Conservation (phyloP, 2,888 invertebrate genomes). For the Mesorhabditis spiculigera region DNA sequence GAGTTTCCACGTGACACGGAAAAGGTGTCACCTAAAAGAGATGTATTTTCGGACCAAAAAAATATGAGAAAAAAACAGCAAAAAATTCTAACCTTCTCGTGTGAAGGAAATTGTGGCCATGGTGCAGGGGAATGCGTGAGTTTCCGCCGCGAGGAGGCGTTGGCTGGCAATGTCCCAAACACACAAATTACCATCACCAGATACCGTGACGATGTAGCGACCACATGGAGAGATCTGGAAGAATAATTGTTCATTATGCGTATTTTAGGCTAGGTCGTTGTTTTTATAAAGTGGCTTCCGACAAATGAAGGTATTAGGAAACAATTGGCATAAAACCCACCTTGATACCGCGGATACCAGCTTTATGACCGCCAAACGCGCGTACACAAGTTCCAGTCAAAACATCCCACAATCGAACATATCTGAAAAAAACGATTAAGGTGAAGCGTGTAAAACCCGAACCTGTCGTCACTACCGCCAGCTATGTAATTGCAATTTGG, state of each 20-base stretch:
- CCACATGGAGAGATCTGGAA: constrained; percentile 50
- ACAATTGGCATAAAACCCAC: constrained; percentile 9
- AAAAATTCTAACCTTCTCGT: background rate
- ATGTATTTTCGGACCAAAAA: constrained; percentile 12
- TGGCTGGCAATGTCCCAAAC: constrained; percentile 55
- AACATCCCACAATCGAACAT: constrained; percentile 91
- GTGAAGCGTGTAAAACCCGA: background rate
- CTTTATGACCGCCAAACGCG: constrained; percentile 94
- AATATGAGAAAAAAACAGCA: background rate
- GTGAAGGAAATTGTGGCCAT: constrained; percentile 20
- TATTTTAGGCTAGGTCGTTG: background rate
- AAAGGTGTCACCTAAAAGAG: constrained; percentile 48
- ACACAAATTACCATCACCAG: constrained; percentile 43
- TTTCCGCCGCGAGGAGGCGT: constrained; percentile 36
- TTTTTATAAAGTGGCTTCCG: background rate
- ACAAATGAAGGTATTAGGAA: constrained; percentile 7
- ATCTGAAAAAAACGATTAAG: constrained; percentile 63
- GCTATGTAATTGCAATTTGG: constrained; percentile 98
- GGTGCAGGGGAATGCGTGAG: constrained; percentile 19
- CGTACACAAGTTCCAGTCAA: constrained; percentile 84
- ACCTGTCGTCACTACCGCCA: constrained; percentile 21
- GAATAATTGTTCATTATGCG: background rate
- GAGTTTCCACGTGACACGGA: constrained; percentile 44
- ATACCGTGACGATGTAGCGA: constrained; percentile 45
- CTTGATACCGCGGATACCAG: constrained; percentile 58